Evolutionary conservation across 1,140 invertebrate genomes (phyloP).

Genomic region (Agrilus planipennis): DNA sequence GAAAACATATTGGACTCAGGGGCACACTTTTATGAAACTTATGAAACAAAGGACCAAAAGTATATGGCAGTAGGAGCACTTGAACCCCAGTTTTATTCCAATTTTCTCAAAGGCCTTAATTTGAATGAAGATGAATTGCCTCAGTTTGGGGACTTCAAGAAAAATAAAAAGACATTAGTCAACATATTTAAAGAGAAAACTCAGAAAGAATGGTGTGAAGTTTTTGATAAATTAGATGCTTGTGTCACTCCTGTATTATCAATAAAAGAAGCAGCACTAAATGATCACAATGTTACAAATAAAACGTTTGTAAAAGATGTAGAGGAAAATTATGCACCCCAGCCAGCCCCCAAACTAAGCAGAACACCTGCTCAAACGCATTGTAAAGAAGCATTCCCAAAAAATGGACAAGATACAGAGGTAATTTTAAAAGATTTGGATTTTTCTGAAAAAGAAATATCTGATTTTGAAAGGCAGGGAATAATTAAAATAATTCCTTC

Average conservation of each 20-base stretch:
- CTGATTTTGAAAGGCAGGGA: constrained; percentile 35
- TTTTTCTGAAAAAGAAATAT: constrained; percentile 41
- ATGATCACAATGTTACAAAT: constrained; percentile 49
- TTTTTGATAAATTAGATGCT: constrained; percentile 83
- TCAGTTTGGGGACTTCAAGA: constrained; percentile 47
- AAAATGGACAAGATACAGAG: constrained; percentile 47
- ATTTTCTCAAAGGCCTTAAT: constrained; percentile 58
- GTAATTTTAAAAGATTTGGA: constrained; percentile 48
- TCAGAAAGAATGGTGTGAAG: constrained; percentile 75
- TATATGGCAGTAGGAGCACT: constrained; percentile 90
- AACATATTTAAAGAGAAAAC: constrained; percentile 73
- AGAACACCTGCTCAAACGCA: constrained; percentile 51
- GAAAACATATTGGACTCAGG: constrained; percentile 77
- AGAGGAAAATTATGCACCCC: constrained; percentile 39
- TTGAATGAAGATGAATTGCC: constrained; percentile 47
- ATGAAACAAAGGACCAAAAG: constrained; percentile 85
- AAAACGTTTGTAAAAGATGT: constrained; percentile 40
- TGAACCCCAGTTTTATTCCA: constrained; percentile 83
- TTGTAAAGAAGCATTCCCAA: constrained; percentile 27
- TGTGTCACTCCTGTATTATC: constrained; percentile 88
- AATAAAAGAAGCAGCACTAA: constrained; percentile 51
- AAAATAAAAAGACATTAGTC: constrained; percentile 46
- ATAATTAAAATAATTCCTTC: constrained; percentile 22
- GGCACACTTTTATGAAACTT: constrained; percentile 82
- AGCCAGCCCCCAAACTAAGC: constrained; percentile 57